Conservation (phyloP, 2,888 invertebrate genomes). For the Apodemia zela region DNA sequence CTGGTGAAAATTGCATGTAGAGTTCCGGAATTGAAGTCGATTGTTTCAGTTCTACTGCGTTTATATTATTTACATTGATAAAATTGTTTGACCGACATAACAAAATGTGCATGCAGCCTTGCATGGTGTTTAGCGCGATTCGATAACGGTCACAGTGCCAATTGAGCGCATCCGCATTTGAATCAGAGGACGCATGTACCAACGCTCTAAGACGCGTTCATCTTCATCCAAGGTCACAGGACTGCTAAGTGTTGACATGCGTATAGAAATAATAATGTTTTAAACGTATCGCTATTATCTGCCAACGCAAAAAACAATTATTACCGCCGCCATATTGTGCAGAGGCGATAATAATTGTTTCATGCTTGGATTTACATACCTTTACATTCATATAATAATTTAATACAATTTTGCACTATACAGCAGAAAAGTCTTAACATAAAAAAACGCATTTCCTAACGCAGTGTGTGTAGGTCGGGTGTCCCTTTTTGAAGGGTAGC, state of each 20-base stretch:
- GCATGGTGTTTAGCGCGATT: constrained; percentile 73
- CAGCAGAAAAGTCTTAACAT: too few species aligned
- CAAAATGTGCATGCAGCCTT: constrained; percentile 51
- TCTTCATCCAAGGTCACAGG: constrained; percentile 65
- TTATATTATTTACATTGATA: not conserved
- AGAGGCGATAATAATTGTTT: not conserved
- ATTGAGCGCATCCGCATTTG: constrained; percentile 78
- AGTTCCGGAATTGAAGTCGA: too few species aligned
- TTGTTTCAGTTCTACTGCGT: too few species aligned
- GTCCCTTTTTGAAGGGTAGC: too few species aligned
- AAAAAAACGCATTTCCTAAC: too few species aligned
- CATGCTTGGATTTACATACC: too few species aligned
- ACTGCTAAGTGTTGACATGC: constrained; percentile 22
- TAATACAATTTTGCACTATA: too few species aligned
- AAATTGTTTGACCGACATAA: constrained; percentile 26
- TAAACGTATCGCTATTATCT: constrained; percentile 12
- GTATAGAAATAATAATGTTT: constrained; percentile 28
- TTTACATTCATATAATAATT: too few species aligned
- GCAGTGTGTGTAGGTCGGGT: too few species aligned
- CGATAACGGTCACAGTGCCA: constrained; percentile 67
- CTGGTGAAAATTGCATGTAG: too few species aligned
- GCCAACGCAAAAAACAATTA: constrained; percentile 16
- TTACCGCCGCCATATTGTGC: not conserved
- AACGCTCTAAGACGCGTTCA: constrained; percentile 67
- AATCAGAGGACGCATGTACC: constrained; percentile 56